A percentile compares a stretch with the other conserved stretches of the same genome.
Conservation (phyloP, 2,888 invertebrate genomes). For the Homarus gammarus region DNA sequence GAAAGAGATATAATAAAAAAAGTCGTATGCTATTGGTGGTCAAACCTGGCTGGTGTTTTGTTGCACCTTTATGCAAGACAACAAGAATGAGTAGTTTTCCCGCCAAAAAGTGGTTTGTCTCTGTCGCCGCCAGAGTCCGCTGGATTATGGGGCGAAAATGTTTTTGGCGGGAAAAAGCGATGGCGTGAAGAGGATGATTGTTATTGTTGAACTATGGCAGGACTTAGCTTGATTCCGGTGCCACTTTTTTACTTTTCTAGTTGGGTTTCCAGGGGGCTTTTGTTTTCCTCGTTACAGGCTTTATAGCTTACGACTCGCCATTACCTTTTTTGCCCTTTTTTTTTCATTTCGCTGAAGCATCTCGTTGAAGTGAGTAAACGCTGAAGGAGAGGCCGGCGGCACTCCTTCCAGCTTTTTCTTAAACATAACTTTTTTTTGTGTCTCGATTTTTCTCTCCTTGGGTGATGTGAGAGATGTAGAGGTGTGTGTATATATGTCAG, state of each 20-base stretch:
- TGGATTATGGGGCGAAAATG: constrained; percentile 54
- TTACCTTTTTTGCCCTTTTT: constrained; percentile 16
- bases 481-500: not conserved
- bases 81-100: constrained; percentile 48
- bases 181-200: constrained; percentile 58
- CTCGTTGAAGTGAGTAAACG: constrained; percentile 10
- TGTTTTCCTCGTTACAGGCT: constrained; percentile 51
- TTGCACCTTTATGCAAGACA: constrained; percentile 4
- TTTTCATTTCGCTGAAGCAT: constrained; percentile 18
- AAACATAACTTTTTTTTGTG: not conserved
- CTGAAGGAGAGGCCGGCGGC: not conserved
- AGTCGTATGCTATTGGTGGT: not conserved
- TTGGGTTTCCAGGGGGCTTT: constrained; percentile 21
- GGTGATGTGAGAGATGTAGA: not conserved
- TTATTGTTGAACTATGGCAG: constrained; percentile 60
- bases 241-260: constrained; percentile 8
- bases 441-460: not conserved
- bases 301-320: constrained; percentile 44
- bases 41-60: not conserved
- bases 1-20: too few relatives aligned
- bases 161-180: constrained; percentile 54
- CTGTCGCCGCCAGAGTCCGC: constrained; percentile 55
- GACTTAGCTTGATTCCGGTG: constrained; percentile 51
- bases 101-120: constrained; percentile 55
- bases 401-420: not conserved